Evolutionary conservation across 2,888 invertebrate species (phyloP), one percentile per base, ranked within the genome.

Genomic region (Apamea crenata): DNA sequence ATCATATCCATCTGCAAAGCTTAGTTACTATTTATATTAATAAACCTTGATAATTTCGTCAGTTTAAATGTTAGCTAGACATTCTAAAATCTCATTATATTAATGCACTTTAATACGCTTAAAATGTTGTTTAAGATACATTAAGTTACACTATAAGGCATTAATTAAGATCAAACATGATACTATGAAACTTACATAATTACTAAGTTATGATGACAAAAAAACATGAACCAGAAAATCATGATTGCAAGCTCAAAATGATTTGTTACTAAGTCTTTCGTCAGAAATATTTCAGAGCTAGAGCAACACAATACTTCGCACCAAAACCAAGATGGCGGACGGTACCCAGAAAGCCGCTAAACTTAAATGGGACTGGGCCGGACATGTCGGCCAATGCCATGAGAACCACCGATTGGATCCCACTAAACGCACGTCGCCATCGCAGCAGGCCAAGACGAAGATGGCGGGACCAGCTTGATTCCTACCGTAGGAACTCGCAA

Each of bases 31-130:
- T 53, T 69, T 50, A 16, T 25, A 44, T 2, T 16, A 47, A 29
- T 29, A 40, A 83, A 69, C 80, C 80, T 83, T 81, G 77, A 63
- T 21, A n/a, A 32, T 77, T 68, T 67, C 36, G n/a, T 16, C 0
- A 68, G 53, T 68, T 81, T 69, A 40, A 29, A 65, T 29, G 68
- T 16, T 29, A 8, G 16, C 53, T 6, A 50, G 50, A 50, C 61
- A 10, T 83, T 77, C 56, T 69, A 77, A 83, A 77, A 77, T 61
- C 47, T 63, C 18, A 12, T 83, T 25, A 40, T 32, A 36, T 40
- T 14, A 10, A 25, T 21, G 4, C 6, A n/a, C 1, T 4, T 66
- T 21, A 40, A 29, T 47, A 61, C 36, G 18, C 29, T 29, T 5
- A 25, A 40, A 50, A 56, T 18, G 44, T 16, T n/a, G 16, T 25